phyloP scores from a whole-genome alignment of 2,888 invertebrate species.

The Ectemnius continuus region DNA sequence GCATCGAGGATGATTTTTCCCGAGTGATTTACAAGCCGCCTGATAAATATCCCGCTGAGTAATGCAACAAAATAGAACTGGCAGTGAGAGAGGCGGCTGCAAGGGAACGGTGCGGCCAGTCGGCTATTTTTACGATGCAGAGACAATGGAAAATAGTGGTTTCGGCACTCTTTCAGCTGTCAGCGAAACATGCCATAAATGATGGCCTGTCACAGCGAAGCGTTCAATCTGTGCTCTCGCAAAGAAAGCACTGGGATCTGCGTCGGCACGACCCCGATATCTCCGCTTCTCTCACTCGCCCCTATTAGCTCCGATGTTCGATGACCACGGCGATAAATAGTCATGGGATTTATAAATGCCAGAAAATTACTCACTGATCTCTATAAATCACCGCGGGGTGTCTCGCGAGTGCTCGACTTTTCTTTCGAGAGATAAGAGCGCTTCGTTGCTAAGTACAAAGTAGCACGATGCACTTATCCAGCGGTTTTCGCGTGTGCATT shows the following conservation, averaged over 20 bases:
- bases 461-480: too few relatives aligned
- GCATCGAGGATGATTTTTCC: too few relatives aligned
- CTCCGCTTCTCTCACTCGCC: background rate
- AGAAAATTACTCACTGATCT: background rate
- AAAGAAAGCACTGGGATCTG: background rate
- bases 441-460: too few relatives aligned
- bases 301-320: conserved; percentile 1
- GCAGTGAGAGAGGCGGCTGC: background rate
- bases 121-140: background rate
- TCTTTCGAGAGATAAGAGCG: too few relatives aligned
- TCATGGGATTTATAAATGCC: background rate
- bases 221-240: conserved; percentile 5
- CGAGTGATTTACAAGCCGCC: too few relatives aligned
- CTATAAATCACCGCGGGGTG: background rate
- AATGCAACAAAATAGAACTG: conserved; percentile 2
- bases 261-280: background rate
- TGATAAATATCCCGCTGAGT: background rate
- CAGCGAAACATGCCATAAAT: conserved; percentile 1
- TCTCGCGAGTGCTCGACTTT: background rate
- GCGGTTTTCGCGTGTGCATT: too few relatives aligned
- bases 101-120: background rate
- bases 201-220: conserved; percentile 1
- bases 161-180: conserved; percentile 7
- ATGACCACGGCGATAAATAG: background rate
- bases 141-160: conserved; percentile 6